Evolutionary conservation across 2,797 vertebrate genomes (phyloP).

Genomic region (Argentina silus): DNA sequence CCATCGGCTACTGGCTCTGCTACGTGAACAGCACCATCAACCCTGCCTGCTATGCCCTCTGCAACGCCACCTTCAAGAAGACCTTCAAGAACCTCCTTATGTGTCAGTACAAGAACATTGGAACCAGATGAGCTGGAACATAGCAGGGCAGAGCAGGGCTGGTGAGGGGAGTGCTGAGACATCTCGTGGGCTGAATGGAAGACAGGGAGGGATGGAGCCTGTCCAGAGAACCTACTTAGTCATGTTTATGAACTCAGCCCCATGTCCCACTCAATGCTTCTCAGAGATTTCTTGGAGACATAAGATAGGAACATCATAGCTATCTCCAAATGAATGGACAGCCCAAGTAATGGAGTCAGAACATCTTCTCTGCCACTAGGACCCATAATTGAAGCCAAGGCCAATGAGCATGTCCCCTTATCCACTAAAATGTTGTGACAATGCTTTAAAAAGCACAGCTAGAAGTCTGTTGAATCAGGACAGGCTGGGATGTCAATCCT

Average conservation of each 20-base stretch:
- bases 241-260: not conserved
- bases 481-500: not conserved
- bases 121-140: conserved; percentile 74
- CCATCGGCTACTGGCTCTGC: conserved; percentile 97
- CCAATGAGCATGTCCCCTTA: not conserved
- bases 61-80: conserved; percentile 99
- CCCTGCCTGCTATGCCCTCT: conserved; percentile 96
- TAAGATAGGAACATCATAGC: conserved; percentile 4
- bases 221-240: not conserved
- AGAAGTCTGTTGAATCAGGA: not conserved
- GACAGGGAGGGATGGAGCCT: not conserved
- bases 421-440: conserved; percentile 7
- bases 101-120: conserved; percentile 95
- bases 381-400: not conserved
- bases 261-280: not conserved
- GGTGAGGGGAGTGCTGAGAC: conserved; percentile 6
- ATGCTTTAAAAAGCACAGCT: conserved; percentile 25
- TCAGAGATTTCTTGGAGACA: not conserved
- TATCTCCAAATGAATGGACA: not conserved
- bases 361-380: not conserved
- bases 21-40: conserved; percentile 99
- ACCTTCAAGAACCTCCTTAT: conserved; percentile 97
- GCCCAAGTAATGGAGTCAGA: not conserved
- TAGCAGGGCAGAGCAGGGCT: not conserved
- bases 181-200: not conserved